phyloP scores from a whole-genome alignment of 92 coral and sea anemone species.

The Epizoanthus rinbou region DNA sequence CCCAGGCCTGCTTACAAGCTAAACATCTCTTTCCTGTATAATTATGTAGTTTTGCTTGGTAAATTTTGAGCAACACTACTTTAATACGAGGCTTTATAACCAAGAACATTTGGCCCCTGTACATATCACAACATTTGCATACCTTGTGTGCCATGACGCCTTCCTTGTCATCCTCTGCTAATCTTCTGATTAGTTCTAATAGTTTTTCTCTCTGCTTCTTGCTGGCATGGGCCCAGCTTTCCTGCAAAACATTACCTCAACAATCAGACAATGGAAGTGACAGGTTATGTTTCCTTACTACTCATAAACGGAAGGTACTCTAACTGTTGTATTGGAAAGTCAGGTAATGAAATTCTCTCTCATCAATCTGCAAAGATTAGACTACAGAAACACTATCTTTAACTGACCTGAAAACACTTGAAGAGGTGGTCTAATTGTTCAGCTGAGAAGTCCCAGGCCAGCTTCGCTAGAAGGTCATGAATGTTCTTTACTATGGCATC shows the following conservation, averaged over 20 bases:
- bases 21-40: too few species aligned
- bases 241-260: constrained; percentile 53
- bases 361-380: neutral
- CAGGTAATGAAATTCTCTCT: neutral
- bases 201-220: constrained; percentile 96
- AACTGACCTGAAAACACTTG: constrained; percentile 93
- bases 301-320: too few species aligned
- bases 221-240: constrained; percentile 96
- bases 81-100: too few species aligned
- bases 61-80: too few species aligned
- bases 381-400: too few species aligned
- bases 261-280: neutral
- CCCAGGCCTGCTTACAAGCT: too few species aligned
- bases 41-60: too few species aligned
- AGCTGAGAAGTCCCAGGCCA: constrained; percentile 99
- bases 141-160: constrained; percentile 99
- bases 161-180: constrained; percentile 99
- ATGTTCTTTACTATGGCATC: constrained; percentile 97
- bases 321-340: too few species aligned
- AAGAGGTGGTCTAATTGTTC: constrained; percentile 97
- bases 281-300: too few species aligned
- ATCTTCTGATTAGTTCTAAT: constrained; percentile 91
- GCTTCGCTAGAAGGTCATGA: constrained; percentile 93
- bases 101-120: neutral
- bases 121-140: neutral